These are phyloP conservation scores for Muricea muricata DNA, from an alignment of 92 coral and sea anemone genomes.

Conservation along the genomic window DNA sequence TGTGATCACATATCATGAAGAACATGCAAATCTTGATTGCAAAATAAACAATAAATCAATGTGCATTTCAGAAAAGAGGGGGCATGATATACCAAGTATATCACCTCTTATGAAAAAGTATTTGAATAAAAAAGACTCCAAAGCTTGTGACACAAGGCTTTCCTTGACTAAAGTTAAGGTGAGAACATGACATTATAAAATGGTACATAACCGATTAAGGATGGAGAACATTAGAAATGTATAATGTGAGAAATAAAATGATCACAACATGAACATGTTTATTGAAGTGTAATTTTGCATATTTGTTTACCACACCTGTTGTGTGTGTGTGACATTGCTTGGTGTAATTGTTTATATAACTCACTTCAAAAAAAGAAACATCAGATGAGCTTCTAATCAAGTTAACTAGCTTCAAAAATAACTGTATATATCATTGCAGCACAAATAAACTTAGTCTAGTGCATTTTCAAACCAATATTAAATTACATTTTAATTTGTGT, in stretches of 20 bases:
- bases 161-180: neutral
- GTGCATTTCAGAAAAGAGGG: neutral
- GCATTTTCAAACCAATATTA: neutral
- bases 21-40: neutral
- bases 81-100: neutral
- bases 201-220: no score
- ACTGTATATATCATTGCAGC: no score
- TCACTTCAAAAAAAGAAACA: no score
- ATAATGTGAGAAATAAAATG: neutral
- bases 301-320: no score
- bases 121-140: neutral
- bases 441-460: no score
- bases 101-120: constrained; percentile 5
- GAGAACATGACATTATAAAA: neutral
- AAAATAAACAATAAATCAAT: neutral
- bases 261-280: neutral
- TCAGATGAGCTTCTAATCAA: no score
- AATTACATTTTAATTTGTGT: neutral
- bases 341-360: no score
- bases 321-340: no score
- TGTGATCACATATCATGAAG: neutral
- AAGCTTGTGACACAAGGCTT: neutral
- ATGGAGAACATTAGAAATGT: neutral
- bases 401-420: no score
- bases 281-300: no score